Percentiles rank a stretch among this genome's conserved stretches.
These are phyloP conservation scores for Ahaetulla prasina DNA, from an alignment of 2,113 vertebrate species.

Conservation along the genomic window DNA sequence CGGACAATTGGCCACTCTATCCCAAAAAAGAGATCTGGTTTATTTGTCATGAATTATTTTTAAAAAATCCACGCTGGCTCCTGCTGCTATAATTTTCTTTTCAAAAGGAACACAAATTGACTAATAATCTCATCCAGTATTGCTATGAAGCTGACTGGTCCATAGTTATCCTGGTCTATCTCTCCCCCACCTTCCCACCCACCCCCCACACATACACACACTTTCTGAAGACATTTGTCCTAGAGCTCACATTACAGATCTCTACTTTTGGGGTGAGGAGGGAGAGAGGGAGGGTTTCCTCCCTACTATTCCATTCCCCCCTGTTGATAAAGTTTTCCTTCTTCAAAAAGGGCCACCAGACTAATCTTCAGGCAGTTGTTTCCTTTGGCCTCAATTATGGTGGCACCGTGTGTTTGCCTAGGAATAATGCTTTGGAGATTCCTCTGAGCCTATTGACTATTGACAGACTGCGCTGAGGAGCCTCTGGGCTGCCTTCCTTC, in stretches of 20 bases:
- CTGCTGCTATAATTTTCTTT: neutral
- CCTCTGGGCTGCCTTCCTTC: neutral
- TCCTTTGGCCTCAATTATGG: neutral
- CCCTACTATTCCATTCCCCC: neutral
- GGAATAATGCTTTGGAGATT: neutral
- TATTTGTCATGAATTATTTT: neutral
- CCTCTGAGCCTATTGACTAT: neutral
- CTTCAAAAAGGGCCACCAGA: neutral
- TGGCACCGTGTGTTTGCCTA: neutral
- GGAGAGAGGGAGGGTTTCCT: neutral
- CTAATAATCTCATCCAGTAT: neutral
- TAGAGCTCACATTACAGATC: neutral
- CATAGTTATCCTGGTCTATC: neutral
- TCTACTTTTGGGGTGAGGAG: neutral
- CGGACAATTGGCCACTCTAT: neutral
- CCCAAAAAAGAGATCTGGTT: neutral
- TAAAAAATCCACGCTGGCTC: neutral
- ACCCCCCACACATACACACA: too few species aligned
- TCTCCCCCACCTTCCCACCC: too few species aligned
- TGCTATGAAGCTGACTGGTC: neutral
- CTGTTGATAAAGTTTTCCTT: neutral
- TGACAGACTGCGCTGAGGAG: neutral
- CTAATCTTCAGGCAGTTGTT: neutral
- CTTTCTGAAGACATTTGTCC: neutral
- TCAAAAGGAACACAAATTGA: neutral